phyloP scores from a whole-genome alignment of 1,140 invertebrate species.

The Limonius californicus region DNA sequence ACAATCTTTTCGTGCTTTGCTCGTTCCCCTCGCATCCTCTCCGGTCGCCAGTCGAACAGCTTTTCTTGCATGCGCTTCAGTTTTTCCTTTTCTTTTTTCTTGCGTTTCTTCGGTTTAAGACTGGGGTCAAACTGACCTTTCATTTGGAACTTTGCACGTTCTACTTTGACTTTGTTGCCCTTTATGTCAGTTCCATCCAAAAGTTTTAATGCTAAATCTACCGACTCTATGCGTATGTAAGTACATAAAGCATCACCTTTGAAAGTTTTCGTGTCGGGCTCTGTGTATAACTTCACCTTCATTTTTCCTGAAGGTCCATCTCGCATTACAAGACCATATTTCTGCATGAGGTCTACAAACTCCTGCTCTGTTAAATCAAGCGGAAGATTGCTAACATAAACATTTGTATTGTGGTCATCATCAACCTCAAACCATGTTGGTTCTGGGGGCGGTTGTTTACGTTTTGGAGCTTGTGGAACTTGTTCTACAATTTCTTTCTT shows the following conservation, averaged over 20 bases:
- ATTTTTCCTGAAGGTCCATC: conserved; percentile 79
- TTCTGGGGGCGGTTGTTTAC: conserved; percentile 47
- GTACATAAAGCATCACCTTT: conserved; percentile 97
- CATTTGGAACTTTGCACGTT: conserved; percentile 90
- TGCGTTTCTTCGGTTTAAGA: conserved; percentile 89
- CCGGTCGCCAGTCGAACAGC: conserved; percentile 94
- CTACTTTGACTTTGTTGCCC: conserved; percentile 78
- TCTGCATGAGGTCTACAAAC: conserved; percentile 88
- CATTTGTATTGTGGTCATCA: conserved; percentile 91
- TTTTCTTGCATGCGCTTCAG: conserved; percentile 92
- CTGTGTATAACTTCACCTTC: conserved; percentile 93
- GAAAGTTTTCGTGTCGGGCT: conserved; percentile 72
- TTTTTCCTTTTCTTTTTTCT: conserved; percentile 85
- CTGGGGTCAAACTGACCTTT: conserved; percentile 94
- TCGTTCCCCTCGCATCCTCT: conserved; percentile 79
- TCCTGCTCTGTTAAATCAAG: conserved; percentile 84
- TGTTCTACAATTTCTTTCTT: conserved; percentile 11
- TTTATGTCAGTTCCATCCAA: conserved; percentile 84
- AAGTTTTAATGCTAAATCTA: conserved; percentile 87
- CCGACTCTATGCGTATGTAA: conserved; percentile 96
- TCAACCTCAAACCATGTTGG: conserved; percentile 91
- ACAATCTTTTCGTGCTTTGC: conserved; percentile 86
- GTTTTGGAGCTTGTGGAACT: conserved; percentile 34
- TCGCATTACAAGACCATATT: conserved; percentile 93
- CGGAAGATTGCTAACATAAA: conserved; percentile 94